Percentiles rank a stretch among this genome's conserved stretches.
These are phyloP conservation scores for Argentina silus DNA, from an alignment of 2,797 vertebrate species.

Conservation along the genomic window DNA sequence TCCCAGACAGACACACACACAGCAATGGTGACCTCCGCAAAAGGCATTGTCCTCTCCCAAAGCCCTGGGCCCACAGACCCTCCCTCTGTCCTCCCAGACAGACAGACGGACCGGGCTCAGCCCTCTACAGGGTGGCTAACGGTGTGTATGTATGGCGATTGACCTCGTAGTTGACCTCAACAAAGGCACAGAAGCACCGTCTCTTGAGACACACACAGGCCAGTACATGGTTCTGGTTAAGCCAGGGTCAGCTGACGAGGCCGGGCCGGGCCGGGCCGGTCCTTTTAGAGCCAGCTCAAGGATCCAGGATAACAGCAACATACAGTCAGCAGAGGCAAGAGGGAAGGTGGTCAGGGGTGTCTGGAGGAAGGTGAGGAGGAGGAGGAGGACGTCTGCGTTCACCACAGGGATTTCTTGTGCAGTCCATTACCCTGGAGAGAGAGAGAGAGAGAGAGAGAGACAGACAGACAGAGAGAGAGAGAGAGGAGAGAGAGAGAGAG, in stretches of 20 bases:
- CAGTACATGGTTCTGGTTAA: too few relatives aligned
- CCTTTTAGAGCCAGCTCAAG: slow-evolving; percentile 52
- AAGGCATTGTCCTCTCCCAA: slow-evolving; percentile 54
- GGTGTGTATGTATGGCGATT: too few relatives aligned
- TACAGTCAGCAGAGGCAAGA: slow-evolving; percentile 35
- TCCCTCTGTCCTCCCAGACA: slow-evolving; percentile 15
- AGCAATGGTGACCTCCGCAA: slow-evolving; percentile 29
- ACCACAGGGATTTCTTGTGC: slow-evolving; percentile 70
- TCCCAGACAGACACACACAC: slow-evolving; percentile 7
- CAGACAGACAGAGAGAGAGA: not conserved
- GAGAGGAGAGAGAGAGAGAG: too few relatives aligned
- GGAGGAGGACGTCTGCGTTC: slow-evolving; percentile 26
- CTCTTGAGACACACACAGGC: too few relatives aligned
- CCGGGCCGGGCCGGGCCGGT: not conserved
- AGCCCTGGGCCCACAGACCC: slow-evolving; percentile 30
- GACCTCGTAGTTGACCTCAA: too few relatives aligned
- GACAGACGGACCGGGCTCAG: not conserved
- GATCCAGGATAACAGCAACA: slow-evolving; percentile 37
- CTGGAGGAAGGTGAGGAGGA: too few relatives aligned
- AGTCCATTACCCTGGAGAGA: slow-evolving; percentile 65
- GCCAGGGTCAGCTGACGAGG: too few relatives aligned
- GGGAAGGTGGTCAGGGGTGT: slow-evolving; percentile 19
- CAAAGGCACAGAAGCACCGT: too few relatives aligned
- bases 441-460: not conserved
- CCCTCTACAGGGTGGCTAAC: slow-evolving; percentile 7